Base-by-base conservation (phyloP, 2,888 invertebrate species). In the Vanessa cardui region DNA sequence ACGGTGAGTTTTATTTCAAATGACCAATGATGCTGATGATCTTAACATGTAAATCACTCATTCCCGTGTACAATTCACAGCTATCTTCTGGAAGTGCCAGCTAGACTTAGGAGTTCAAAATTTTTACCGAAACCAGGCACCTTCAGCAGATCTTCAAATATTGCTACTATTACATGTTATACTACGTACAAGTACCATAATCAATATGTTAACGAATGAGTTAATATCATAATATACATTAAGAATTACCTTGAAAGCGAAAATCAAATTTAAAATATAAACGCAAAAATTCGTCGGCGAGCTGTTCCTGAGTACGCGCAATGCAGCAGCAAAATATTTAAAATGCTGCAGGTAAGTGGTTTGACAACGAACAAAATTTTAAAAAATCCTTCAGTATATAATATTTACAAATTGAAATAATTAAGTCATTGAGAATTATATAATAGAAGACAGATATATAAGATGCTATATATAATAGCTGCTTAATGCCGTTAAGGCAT, bases 31-130 rank as follows among this genome's bases (percentile, higher is more conserved):
- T 54, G 5, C 33, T 4, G 39, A 31, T 31, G 7, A 39, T 39
- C 39, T 9, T 56, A 33, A 39, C 39, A n/a, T n/a, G 5, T n/a
- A 56, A 54, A 54, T 31, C 15, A 39, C n/a, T 56, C n/a, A 56
- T 56, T 39, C 33, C 33, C 39, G 33, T 56, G 39, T 39, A 56
- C 18, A 33, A 56, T 56, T 56, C 56, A n/a, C 56, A 56, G 56
- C 26, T 56, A n/a, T 26, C 56, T 18, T 9, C 18, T 31, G 31
- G 54, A 54, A n/a, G 54, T 54, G 54, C 33, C 33, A 56, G 39
- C 33, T 56, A 33, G 39, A 56, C n/a, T 8, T 56, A 39, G 7
- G 39, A 56, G 18, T 39, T 18, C 33, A 39, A 39, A 56, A 18
- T 26, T 3, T 26, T 26, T 20, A 33, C 33, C 6, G 2, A 33